These are phyloP conservation scores for Mionectes macconnelli DNA, from an alignment of 2,113 vertebrate species.

Conservation along the genomic window DNA sequence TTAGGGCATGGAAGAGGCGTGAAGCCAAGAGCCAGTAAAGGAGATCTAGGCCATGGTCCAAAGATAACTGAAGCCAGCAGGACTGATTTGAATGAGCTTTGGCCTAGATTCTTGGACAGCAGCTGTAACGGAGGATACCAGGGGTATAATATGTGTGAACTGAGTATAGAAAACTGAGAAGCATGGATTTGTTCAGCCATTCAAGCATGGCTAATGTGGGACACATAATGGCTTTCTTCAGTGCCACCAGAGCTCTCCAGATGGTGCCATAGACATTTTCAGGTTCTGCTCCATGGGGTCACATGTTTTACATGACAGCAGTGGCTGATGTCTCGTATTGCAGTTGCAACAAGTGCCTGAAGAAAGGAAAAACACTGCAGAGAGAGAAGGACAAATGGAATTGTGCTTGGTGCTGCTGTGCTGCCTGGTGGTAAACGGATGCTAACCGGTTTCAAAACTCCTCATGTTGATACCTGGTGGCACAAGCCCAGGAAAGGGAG, in stretches of 20 bases:
- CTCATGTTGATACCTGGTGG: fast-evolving
- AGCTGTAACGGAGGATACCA: neutral
- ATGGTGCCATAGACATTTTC: neutral
- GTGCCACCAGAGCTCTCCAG: neutral
- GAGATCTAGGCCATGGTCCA: neutral
- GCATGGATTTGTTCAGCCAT: neutral
- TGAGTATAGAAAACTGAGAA: neutral
- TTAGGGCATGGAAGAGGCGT: neutral
- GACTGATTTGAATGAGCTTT: neutral
- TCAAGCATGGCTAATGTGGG: neutral
- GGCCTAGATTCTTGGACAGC: neutral
- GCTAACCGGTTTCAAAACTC: fast-evolving
- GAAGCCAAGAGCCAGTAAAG: neutral
- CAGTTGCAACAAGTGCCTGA: neutral
- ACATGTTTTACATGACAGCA: neutral
- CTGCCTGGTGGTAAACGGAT: fast-evolving
- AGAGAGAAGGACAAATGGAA: neutral
- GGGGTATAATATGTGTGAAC: neutral
- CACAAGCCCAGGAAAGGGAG: neutral
- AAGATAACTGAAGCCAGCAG: neutral
- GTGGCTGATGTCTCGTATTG: no score
- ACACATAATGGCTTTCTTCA: neutral
- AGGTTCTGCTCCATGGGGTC: neutral
- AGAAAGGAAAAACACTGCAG: neutral
- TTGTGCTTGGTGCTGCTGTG: fast-evolving